Percentiles rank a stretch among this genome's conserved stretches.
Conservation (phyloP, 1,140 invertebrate species). For the Vanessa atalanta region DNA sequence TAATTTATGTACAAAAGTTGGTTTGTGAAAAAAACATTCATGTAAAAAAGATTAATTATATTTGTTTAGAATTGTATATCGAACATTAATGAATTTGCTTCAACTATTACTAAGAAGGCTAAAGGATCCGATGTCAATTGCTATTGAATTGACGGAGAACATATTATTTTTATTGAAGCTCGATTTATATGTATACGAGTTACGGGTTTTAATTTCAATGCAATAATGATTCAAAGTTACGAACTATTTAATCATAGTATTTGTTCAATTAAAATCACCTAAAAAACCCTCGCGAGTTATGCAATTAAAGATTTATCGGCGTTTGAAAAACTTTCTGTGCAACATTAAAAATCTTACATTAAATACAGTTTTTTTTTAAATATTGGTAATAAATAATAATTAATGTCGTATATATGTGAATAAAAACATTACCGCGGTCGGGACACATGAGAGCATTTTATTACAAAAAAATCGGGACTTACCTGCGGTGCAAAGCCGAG, state of each 20-base stretch:
- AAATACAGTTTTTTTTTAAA: too few relatives aligned
- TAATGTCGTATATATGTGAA: not conserved
- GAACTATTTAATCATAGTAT: not conserved
- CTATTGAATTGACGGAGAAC: not conserved
- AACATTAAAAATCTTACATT: too few relatives aligned
- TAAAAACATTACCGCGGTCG: too few relatives aligned
- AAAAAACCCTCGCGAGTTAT: too few relatives aligned
- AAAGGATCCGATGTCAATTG: conserved; percentile 1
- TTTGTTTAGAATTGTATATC: not conserved
- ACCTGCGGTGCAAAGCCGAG: conserved; percentile 69
- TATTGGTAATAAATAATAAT: too few relatives aligned
- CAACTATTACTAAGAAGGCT: not conserved
- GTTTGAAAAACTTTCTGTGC: too few relatives aligned
- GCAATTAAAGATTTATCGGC: too few relatives aligned
- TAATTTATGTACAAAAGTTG: too few relatives aligned
- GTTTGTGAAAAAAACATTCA: too few relatives aligned
- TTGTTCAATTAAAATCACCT: not conserved
- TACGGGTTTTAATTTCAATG: not conserved
- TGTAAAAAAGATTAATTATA: too few relatives aligned
- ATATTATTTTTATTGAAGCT: not conserved
- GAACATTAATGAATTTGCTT: not conserved
- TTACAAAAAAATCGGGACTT: conserved; percentile 35
- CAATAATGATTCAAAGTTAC: not conserved
- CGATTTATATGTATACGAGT: not conserved
- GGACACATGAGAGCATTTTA: too few relatives aligned